Evolutionary conservation across 1,140 invertebrate genomes (phyloP), one percentile per base, ranked within the genome.

Genomic region (Helicorthomorpha holstii): DNA sequence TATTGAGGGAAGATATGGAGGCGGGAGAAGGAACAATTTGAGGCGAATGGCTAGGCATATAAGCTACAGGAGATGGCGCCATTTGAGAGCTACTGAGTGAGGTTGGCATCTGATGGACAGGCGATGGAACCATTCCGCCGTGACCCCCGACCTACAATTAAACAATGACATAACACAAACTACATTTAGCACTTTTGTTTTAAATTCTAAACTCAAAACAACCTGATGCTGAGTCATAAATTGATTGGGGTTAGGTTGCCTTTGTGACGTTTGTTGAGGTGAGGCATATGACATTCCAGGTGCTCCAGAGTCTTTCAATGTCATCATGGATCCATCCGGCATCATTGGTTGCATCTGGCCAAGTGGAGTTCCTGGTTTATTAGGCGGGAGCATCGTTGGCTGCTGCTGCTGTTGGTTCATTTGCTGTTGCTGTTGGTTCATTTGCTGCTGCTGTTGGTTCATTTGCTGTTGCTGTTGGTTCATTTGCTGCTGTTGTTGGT

Each of bases 21-120:
- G 21, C 19, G 12, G 59, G 59, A 14, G 59, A 60, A 4, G 59
- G 52, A 12, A 56, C 42, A 48, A 57, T 55, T 52, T 60, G 54
- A n/a, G 56, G 42, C 42, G 54, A 57, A 21, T 57, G 59, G 27
- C 58, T 59, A 23, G 57, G 58, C 3, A 55, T 49, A 49, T 60
- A 60, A 22, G 48, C 60, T 24, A 80, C 80, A 7, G 81, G 81
- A 12, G 80, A 82, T 26, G 78, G 70, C 16, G 78, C 77, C 76
- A 81, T 80, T 34, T 34, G 29, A 34, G 29, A 34, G 7, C 59
- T 78, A 52, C 27, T 21, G 41, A 52, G 41, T 52, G 24, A n/a
- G 25, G 4, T 38, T 48, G 22, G 27, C 19, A 26, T 25, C 24
- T 44, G 42, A 42, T 19, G 49, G 26, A 26, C 24, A 53, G 14